A percentile compares a stretch with the other conserved stretches of the same genome.
Evolutionary conservation across 2,113 vertebrate genomes (phyloP).

Genomic region (Osmerus eperlanus): DNA sequence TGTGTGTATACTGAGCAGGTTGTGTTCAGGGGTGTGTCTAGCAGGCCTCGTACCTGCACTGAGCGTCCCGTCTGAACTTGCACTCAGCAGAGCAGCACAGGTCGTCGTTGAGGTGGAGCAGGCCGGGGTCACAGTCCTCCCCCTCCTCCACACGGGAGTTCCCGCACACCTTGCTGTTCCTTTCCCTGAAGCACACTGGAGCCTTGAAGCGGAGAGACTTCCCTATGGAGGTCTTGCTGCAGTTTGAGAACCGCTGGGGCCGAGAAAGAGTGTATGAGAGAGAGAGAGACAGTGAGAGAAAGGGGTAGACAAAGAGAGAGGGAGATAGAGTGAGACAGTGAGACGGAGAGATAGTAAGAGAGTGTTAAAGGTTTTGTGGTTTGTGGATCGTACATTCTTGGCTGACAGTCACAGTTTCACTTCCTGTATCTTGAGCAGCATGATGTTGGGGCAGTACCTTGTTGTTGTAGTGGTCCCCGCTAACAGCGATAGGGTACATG

Average conservation of each 20-base stretch:
- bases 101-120: conserved; percentile 83
- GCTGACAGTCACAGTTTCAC: no score
- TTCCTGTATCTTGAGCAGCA: neutral
- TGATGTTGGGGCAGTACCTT: conserved; percentile 75
- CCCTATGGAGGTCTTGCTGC: conserved; percentile 91
- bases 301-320: neutral
- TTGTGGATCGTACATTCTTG: no score
- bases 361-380: no score
- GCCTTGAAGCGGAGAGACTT: conserved; percentile 86
- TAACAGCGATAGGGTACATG: conserved; percentile 98
- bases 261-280: neutral
- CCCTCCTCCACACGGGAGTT: conserved; percentile 95
- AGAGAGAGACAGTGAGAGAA: neutral
- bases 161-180: conserved; percentile 93
- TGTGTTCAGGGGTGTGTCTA: neutral
- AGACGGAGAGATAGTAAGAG: no score
- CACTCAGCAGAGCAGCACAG: conserved; percentile 83
- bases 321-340: no score
- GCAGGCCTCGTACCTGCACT: conserved; percentile 82
- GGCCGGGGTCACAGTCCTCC: conserved; percentile 92
- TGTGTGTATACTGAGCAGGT: no score
- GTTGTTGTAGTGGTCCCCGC: conserved; percentile 95
- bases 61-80: conserved; percentile 71
- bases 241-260: conserved; percentile 89
- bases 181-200: conserved; percentile 85